phyloP scores from a whole-genome alignment of 1,140 invertebrate genomes.

The Aporrectodea caliginosa region DNA sequence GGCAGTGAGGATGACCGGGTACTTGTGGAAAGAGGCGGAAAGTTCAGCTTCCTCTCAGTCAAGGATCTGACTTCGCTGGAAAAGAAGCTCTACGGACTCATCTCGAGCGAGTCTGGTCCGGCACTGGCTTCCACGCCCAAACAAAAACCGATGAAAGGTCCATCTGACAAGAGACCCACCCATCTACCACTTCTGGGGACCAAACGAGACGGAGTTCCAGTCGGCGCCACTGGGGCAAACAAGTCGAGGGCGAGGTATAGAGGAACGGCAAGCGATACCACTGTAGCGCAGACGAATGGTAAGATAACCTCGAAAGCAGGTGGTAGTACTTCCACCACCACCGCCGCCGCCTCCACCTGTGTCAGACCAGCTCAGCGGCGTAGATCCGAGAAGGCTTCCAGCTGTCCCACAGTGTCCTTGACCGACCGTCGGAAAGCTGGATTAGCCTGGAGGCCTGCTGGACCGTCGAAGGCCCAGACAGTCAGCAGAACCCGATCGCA shows the following conservation, averaged over 20 bases:
- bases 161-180: not conserved
- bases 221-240: not conserved
- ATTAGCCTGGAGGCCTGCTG: not conserved
- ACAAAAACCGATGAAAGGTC: not conserved
- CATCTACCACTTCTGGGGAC: not conserved
- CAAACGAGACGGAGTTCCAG: not conserved
- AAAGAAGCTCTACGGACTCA: not conserved
- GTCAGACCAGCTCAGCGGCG: not conserved
- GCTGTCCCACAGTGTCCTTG: not conserved
- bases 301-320: too few species aligned
- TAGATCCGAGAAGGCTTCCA: not conserved
- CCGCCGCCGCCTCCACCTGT: too few species aligned
- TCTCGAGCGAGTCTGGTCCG: not conserved
- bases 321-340: not conserved
- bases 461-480: not conserved
- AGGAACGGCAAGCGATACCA: too few species aligned
- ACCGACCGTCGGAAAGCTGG: not conserved
- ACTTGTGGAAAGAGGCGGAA: not conserved
- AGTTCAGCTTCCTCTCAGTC: not conserved
- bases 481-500: too few species aligned
- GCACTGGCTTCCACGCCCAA: not conserved
- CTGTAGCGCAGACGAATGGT: too few species aligned
- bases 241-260: not conserved
- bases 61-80: not conserved
- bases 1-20: not conserved